Conservation (phyloP, 2,113 vertebrate genomes). For the Melanocharis versteri region DNA sequence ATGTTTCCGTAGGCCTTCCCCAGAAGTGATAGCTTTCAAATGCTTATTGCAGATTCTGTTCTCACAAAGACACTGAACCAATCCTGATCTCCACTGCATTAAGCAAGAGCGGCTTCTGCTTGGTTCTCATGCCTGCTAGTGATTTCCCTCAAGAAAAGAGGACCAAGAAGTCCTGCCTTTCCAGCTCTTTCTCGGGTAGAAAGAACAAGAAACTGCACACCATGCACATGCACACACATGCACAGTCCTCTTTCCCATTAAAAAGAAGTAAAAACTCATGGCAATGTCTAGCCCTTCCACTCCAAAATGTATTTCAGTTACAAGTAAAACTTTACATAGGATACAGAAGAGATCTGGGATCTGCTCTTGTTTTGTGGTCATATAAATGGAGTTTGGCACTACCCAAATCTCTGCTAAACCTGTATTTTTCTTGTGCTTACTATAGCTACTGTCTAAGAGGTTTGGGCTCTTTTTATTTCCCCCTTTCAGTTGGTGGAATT, state of each 20-base stretch:
- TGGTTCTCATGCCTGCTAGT: neutral
- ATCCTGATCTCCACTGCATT: neutral
- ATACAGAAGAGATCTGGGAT: neutral
- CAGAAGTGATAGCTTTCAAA: neutral
- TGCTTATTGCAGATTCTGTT: neutral
- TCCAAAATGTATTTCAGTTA: neutral
- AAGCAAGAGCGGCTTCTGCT: neutral
- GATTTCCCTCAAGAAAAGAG: neutral
- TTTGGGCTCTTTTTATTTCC: neutral
- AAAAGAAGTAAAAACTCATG: neutral
- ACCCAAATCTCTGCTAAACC: neutral
- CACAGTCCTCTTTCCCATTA: neutral
- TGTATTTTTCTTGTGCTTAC: neutral
- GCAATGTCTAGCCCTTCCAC: neutral
- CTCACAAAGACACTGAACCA: neutral
- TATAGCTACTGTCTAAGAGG: neutral
- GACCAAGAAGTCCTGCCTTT: neutral
- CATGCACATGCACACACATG: neutral
- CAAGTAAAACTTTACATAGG: neutral
- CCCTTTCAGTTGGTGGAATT: neutral
- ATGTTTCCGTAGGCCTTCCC: neutral
- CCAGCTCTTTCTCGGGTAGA: neutral
- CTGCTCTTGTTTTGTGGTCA: neutral
- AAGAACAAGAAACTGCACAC: neutral
- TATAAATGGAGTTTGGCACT: neutral